Evolutionary conservation across 2,113 vertebrate genomes (phyloP).

Genomic region (Ceyx margarethae): DNA sequence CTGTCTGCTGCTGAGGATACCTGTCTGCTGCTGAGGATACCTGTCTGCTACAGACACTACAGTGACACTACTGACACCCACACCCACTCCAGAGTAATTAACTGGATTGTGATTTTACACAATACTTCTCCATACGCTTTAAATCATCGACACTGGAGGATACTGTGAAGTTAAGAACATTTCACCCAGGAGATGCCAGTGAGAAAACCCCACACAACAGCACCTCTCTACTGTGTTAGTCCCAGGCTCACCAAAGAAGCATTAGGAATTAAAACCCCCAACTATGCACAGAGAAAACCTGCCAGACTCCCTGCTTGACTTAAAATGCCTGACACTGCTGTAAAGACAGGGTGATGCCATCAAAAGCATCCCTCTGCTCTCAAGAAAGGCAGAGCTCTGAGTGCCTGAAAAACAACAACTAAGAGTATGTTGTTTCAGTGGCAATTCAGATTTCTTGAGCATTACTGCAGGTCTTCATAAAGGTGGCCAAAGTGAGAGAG

Average conservation of each 20-base stretch:
- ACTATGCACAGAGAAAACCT: neutral
- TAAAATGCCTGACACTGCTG: neutral
- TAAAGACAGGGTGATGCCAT: neutral
- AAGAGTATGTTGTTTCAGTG: neutral
- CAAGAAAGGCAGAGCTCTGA: neutral
- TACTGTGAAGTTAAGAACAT: neutral
- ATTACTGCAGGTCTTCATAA: neutral
- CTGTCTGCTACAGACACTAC: neutral
- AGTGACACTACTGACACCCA: neutral
- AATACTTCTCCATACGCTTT: fast-evolving
- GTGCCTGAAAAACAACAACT: neutral
- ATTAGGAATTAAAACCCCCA: neutral
- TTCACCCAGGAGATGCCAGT: neutral
- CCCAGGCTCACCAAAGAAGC: neutral
- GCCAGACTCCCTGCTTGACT: neutral
- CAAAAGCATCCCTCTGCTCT: neutral
- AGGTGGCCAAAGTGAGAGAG: neutral
- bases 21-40: too few relatives aligned
- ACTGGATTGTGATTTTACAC: neutral
- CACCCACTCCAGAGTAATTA: neutral
- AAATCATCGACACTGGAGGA: neutral
- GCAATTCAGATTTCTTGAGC: neutral
- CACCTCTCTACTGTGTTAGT: neutral
- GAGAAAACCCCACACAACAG: neutral
- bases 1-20: too few relatives aligned